Percentiles rank a stretch among this genome's conserved stretches.
These are phyloP conservation scores for Procambarus virginalis DNA, from an alignment of 1,140 invertebrate species.

Conservation along the genomic window DNA sequence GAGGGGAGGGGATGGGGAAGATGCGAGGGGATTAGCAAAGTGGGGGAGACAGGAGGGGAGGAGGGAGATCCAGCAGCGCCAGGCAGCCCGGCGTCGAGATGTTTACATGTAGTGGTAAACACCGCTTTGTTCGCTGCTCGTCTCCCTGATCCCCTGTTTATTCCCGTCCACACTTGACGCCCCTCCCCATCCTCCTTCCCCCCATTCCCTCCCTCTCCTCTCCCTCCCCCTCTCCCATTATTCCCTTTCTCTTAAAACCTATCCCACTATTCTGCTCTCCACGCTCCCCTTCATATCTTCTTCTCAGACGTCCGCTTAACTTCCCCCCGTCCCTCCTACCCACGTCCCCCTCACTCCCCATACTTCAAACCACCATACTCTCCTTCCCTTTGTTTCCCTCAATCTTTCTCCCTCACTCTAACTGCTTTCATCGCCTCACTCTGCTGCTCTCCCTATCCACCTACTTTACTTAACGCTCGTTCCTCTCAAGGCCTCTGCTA, in stretches of 20 bases:
- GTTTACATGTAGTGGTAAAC: slow-evolving; percentile 64
- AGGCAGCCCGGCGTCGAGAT: slow-evolving; percentile 45
- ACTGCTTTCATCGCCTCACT: not conserved
- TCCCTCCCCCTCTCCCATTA: not conserved
- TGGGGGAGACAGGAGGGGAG: not conserved
- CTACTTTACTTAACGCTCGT: no score
- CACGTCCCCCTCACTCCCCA: not conserved
- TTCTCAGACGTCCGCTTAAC: no score
- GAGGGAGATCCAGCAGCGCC: slow-evolving; percentile 1
- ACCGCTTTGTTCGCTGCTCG: slow-evolving; percentile 56
- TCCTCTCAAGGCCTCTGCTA: no score
- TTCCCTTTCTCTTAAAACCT: not conserved
- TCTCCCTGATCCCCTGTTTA: slow-evolving; percentile 27
- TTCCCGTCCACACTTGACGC: slow-evolving; percentile 35
- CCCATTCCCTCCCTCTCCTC: not conserved
- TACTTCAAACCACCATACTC: not conserved
- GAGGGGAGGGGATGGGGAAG: not conserved
- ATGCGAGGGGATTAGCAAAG: not conserved
- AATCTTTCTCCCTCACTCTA: not conserved
- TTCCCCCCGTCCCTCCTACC: not conserved
- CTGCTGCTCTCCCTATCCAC: not conserved
- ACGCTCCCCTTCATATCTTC: not conserved
- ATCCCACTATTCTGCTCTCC: not conserved
- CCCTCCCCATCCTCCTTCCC: not conserved
- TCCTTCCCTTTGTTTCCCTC: not conserved